Conservation (phyloP, 2,113 vertebrate genomes). For the Hypanus sabinus region DNA sequence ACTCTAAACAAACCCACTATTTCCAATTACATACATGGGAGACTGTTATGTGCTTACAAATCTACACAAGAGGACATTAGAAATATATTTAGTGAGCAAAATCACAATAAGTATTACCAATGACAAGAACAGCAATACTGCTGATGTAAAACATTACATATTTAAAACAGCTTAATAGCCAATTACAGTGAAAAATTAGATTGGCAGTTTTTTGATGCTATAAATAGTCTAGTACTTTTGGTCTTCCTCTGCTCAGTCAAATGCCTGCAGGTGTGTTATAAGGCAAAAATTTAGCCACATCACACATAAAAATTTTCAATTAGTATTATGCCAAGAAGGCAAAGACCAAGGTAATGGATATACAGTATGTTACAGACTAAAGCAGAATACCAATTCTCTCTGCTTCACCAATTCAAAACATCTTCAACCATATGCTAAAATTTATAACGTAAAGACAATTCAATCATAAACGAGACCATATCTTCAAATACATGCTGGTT, state of each 20-base stretch:
- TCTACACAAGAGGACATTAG: slow-evolving; percentile 20
- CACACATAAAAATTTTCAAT: not conserved
- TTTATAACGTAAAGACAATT: not conserved
- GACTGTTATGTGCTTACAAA: not conserved
- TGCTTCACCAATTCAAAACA: not conserved
- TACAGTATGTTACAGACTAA: not conserved
- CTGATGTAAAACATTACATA: slow-evolving; percentile 23
- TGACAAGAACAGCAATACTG: slow-evolving; percentile 30
- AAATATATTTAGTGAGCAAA: slow-evolving; percentile 12
- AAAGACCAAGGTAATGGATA: not conserved
- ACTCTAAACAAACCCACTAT: slow-evolving; percentile 2
- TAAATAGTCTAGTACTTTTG: slow-evolving; percentile 25
- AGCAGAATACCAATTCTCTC: not conserved
- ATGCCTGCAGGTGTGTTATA: not conserved
- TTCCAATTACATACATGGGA: not conserved
- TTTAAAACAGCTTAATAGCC: slow-evolving; percentile 9
- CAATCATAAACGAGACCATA: not conserved
- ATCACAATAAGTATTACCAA: slow-evolving; percentile 15
- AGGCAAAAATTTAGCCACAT: slow-evolving; percentile 6
- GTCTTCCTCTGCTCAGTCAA: not conserved
- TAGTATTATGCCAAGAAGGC: not conserved
- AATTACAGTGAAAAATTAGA: slow-evolving; percentile 30
- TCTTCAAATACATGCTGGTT: not conserved
- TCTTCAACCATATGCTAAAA: not conserved
- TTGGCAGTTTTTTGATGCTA: slow-evolving; percentile 2